These are phyloP conservation scores for Odontophorus gujanensis DNA, from an alignment of 2,113 vertebrate genomes.

Conservation along the genomic window DNA sequence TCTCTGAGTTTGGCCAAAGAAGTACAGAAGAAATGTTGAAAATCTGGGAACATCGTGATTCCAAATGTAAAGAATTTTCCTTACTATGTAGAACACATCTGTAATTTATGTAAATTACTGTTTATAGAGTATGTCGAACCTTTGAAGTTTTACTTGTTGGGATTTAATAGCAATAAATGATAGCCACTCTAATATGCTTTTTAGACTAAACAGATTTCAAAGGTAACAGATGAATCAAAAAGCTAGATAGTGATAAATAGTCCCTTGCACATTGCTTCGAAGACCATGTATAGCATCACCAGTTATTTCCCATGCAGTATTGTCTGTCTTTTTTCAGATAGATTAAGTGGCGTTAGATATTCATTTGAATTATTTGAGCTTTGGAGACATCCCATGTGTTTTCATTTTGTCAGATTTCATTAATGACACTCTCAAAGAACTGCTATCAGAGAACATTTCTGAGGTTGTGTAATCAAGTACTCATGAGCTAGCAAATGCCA, in stretches of 20 bases:
- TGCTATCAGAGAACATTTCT: not conserved
- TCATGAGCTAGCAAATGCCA: not conserved
- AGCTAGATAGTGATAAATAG: not conserved
- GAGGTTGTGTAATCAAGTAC: not conserved
- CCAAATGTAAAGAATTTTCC: constrained; percentile 22
- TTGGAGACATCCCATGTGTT: not conserved
- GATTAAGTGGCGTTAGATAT: not conserved
- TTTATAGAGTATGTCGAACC: not conserved
- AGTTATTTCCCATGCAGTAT: not conserved
- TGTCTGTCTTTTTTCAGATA: not conserved
- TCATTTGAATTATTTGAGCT: not conserved
- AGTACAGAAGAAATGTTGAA: constrained; percentile 15
- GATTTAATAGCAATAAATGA: constrained; percentile 1
- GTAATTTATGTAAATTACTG: constrained; percentile 55
- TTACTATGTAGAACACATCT: not conserved
- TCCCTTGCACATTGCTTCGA: not conserved
- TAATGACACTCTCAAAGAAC: not conserved
- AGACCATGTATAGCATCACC: not conserved
- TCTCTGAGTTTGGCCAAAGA: constrained; percentile 11
- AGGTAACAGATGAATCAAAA: not conserved
- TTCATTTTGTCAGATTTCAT: not conserved
- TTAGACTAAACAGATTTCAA: not conserved
- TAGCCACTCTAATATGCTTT: constrained; percentile 1
- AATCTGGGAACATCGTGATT: not conserved
- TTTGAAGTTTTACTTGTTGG: constrained; percentile 42